Base-by-base conservation (phyloP, 2,888 invertebrate species). In the Tetramorium bicarinatum region DNA sequence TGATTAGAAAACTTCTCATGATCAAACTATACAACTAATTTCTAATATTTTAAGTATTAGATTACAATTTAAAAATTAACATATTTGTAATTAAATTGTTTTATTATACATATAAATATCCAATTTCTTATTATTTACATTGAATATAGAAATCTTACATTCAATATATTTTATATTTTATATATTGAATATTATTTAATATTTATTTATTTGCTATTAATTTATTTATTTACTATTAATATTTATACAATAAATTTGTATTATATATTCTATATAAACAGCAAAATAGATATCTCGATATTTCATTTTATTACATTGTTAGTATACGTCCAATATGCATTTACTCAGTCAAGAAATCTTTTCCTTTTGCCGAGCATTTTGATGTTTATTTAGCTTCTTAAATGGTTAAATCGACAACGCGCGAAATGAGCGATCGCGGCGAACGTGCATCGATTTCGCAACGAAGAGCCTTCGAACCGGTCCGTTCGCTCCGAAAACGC, bases 401-500 rank as follows among this genome's bases (percentile, higher is more conserved):
- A 66, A 6, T 61, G 69, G 41, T 71, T 56, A 41, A 79, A 44
- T 71, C 52, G 38, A 21, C 8, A 54, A 66, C 41, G 66, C 67
- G 76, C 76, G 18, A 71, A 79, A 79, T 79, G 83, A 86, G 52
- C 66, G 86, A 83, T 71, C 84, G 80, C 67, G 11, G 74, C 75
- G 67, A 82, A 88, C 83, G 77, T 77, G 82, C 69, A 87, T 87
- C 85, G 87, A 86, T 89, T 89, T 89, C 90, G 89, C 67, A 90
- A 90, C 81, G 85, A 85, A 88, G 47, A 91, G 88, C 88, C 90
- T 88, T 90, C 89, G 86, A 89, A 89, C 90, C 90, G 88, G 90
- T 90, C 87, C 87, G 88, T 85, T 88, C 85, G 87, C 82, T 90
- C 90, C 91, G 91, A 91, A 92, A 92, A 91, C 87, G 89, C 87